Conservation (phyloP, 2,797 vertebrate genomes). For the Acestrorhynchus altus region DNA sequence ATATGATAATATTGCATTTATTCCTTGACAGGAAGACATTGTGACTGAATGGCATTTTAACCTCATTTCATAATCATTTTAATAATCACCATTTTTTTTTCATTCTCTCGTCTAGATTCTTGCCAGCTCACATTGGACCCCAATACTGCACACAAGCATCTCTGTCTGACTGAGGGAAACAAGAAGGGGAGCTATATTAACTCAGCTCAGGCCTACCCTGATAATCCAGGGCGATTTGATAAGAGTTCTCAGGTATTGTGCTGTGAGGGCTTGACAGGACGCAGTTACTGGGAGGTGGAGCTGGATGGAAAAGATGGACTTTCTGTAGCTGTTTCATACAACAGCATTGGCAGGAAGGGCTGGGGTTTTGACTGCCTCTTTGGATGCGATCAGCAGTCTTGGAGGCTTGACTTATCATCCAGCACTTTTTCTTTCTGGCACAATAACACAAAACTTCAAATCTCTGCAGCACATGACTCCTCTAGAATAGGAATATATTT, state of each 20-base stretch:
- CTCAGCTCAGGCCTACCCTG: constrained; percentile 45
- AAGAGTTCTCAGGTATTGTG: constrained; percentile 58
- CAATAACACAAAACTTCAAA: constrained; percentile 52
- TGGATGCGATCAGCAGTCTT: constrained; percentile 56
- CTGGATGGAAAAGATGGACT: constrained; percentile 21
- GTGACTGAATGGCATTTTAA: no score
- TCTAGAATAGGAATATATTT: constrained; percentile 58
- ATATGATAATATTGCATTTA: neutral
- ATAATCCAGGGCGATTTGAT: constrained; percentile 51
- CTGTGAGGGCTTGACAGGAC: constrained; percentile 42
- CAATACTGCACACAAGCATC: constrained; percentile 53
- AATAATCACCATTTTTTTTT: neutral
- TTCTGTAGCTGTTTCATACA: constrained; percentile 52
- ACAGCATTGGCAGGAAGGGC: constrained; percentile 44
- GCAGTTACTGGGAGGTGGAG: constrained; percentile 58
- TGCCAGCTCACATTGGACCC: constrained; percentile 54
- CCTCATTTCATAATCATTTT: neutral
- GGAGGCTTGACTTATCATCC: constrained; percentile 51
- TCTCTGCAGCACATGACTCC: constrained; percentile 11
- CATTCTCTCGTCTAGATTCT: constrained; percentile 37
- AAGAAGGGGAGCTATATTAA: constrained; percentile 34
- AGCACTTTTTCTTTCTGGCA: constrained; percentile 41
- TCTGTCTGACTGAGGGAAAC: constrained; percentile 50
- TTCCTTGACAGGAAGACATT: neutral
- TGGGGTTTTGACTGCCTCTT: constrained; percentile 47